Conservation (phyloP, 2,113 vertebrate species). For the Tonatia bakeri region DNA sequence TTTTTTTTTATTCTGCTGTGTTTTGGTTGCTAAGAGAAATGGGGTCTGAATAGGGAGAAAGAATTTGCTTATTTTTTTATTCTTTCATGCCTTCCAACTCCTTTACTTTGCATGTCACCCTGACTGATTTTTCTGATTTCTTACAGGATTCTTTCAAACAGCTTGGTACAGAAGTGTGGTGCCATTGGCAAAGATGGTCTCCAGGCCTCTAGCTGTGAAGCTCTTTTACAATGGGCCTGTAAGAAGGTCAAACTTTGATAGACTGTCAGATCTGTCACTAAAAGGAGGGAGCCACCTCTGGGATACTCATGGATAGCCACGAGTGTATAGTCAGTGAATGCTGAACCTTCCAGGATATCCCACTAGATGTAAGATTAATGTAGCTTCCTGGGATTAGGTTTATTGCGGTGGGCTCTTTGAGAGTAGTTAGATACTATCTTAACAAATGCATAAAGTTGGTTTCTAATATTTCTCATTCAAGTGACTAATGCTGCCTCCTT, state of each 20-base stretch:
- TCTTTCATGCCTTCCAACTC: background rate
- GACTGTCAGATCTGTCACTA: background rate
- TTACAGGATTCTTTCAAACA: constrained; percentile 36
- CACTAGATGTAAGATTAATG: background rate
- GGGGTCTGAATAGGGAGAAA: background rate
- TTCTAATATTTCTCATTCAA: background rate
- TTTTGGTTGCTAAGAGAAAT: background rate
- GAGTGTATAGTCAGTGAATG: background rate
- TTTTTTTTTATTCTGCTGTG: background rate
- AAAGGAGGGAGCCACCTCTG: background rate
- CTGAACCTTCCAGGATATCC: background rate
- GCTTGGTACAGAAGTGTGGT: constrained; percentile 49
- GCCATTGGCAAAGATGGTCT: background rate
- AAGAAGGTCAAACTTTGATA: background rate
- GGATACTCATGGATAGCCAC: background rate
- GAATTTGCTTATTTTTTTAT: background rate
- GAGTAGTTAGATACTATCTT: background rate
- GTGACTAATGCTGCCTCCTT: background rate
- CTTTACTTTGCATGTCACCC: background rate
- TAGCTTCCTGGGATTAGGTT: background rate
- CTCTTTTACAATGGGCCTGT: constrained; percentile 36
- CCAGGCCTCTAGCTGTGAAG: constrained; percentile 59
- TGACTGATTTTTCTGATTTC: background rate
- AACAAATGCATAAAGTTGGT: background rate
- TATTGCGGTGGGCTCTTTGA: background rate